These are phyloP conservation scores for Sesia bembeciformis DNA, from an alignment of 2,888 invertebrate genomes.

Conservation along the genomic window DNA sequence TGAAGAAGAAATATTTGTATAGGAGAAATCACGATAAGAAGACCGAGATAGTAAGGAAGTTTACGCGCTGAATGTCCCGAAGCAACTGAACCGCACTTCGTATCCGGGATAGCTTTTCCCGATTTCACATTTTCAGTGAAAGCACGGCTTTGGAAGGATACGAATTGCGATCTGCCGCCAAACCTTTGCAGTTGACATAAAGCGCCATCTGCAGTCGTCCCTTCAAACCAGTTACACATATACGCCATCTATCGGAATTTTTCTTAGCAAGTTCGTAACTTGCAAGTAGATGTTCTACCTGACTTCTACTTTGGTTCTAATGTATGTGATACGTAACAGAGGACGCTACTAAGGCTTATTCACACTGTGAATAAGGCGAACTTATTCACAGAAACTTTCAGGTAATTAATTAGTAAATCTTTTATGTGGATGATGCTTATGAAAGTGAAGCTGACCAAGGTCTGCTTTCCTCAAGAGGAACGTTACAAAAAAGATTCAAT, in stretches of 20 bases:
- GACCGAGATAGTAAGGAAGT: slow-evolving; percentile 23
- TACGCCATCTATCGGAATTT: slow-evolving; percentile 17
- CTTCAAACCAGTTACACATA: neutral
- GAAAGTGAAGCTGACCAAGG: too few relatives aligned
- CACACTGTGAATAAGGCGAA: neutral
- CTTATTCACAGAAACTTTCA: neutral
- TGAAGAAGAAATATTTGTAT: neutral
- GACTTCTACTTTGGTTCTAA: neutral
- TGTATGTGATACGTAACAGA: neutral
- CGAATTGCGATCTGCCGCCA: slow-evolving; percentile 2
- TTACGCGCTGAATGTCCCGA: slow-evolving; percentile 48
- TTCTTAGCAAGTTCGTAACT: slow-evolving; percentile 3
- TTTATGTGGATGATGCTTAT: too few relatives aligned
- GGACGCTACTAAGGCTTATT: neutral
- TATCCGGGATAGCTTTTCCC: slow-evolving; percentile 54
- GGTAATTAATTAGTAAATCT: too few relatives aligned
- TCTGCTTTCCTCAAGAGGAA: too few relatives aligned
- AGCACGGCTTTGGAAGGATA: slow-evolving; percentile 15
- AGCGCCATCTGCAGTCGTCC: slow-evolving; percentile 19
- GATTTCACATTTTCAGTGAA: slow-evolving; percentile 40
- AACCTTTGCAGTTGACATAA: slow-evolving; percentile 4
- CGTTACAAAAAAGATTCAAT: too few relatives aligned
- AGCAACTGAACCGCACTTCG: slow-evolving; percentile 48
- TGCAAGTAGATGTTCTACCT: neutral
- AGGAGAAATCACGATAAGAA: neutral